Evolutionary conservation across 2,797 vertebrate species (phyloP), one percentile per base, ranked within the genome.

Genomic region (Austrolebias charrua): DNA sequence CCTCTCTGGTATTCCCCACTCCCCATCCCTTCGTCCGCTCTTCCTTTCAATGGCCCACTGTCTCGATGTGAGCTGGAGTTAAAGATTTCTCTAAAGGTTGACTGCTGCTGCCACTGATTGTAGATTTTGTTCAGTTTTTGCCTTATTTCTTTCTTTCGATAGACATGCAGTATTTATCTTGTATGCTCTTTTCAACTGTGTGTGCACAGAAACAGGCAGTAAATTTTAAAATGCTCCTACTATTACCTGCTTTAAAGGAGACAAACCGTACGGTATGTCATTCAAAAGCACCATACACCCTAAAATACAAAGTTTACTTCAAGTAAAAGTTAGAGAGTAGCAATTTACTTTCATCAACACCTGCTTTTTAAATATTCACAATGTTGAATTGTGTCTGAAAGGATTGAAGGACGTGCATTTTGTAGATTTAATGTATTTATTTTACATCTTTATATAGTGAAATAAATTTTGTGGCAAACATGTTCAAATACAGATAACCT

Each of bases 41-140:
- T n/a, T n/a, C n/a, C n/a, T n/a, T n/a, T n/a, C n/a, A n/a, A n/a
- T n/a, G n/a, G n/a, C n/a, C n/a, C n/a, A n/a, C n/a, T n/a, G n/a
- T n/a, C n/a, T n/a, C n/a, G 62, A 72, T 78, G 71, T 75, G 69
- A 69, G 81, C 71, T 75, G 65, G 71, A 83, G 78, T 71, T 88
- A 90, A 87, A 69, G 90, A 90, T 89, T 89, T 85, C 60, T 85
- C 67, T 73, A 83, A 87, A 87, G 80, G 86, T 88, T 86, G 82
- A 78, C 64, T 76, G 69, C 57, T 3, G 71, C 61, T 63, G 61
- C 68, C 16, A 46, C 38, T 40, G 62, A 46, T 44, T 55, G 48
- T 19, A 59, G 48, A 9, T 51, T 52, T 40, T 67, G 61, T 60
- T 44, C n/a, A 54, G 55, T 29, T 45, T 42, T 62, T 40, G 31